Evolutionary conservation across 1,140 invertebrate genomes (phyloP).

Genomic region (Hermatobates lingyangjiaoensis): DNA sequence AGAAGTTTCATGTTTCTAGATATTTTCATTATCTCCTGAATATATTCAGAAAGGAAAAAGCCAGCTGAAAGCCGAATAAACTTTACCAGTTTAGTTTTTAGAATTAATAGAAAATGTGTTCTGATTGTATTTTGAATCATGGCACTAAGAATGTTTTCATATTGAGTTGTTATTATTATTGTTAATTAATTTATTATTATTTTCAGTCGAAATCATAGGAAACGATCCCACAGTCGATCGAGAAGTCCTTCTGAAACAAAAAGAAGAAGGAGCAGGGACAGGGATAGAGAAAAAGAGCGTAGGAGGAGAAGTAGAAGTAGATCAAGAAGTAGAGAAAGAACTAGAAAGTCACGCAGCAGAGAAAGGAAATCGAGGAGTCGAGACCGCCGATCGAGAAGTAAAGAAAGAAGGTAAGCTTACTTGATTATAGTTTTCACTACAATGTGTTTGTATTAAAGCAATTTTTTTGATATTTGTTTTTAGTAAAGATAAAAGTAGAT

Average conservation of each 20-base stretch:
- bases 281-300: conserved; percentile 19
- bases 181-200: neutral
- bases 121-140: no score
- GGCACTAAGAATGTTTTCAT: no score
- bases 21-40: no score
- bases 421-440: neutral
- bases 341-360: conserved; percentile 34
- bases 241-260: conserved; percentile 11
- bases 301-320: conserved; percentile 19
- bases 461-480: neutral
- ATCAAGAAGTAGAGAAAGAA: conserved; percentile 19
- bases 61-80: no score
- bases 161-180: no score
- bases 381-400: conserved; percentile 29
- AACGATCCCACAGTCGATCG: conserved; percentile 17
- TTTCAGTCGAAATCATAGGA: conserved; percentile 12
- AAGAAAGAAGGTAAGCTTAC: conserved; percentile 36
- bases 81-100: no score
- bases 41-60: no score
- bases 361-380: conserved; percentile 30
- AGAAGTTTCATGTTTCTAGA: no score
- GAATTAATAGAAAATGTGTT: no score
- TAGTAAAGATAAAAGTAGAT: conserved; percentile 11
- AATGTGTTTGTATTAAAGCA: neutral
- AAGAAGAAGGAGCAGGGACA: conserved; percentile 16